Conservation (phyloP, 2,797 vertebrate genomes). For the Bradypodion pumilum region DNA sequence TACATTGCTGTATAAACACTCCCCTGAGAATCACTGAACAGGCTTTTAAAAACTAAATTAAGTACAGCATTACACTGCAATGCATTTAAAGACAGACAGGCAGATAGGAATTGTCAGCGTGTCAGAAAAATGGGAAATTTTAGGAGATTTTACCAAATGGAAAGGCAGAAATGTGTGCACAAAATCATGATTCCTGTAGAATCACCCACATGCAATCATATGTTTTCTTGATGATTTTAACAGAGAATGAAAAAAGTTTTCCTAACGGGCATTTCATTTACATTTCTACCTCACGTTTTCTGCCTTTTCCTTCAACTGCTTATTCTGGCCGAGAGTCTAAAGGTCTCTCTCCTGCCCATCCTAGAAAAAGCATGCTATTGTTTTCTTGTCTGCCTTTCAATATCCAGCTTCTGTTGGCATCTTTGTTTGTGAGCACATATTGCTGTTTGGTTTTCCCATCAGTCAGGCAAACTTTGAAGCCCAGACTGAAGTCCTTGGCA, state of each 20-base stretch:
- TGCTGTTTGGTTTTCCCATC: constrained; percentile 35
- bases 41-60: neutral
- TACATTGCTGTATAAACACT: neutral
- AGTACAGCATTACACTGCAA: neutral
- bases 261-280: constrained; percentile 32
- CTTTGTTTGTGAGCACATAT: constrained; percentile 15
- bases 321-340: neutral
- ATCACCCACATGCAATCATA: neutral
- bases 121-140: neutral
- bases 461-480: constrained; percentile 19
- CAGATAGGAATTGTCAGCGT: neutral
- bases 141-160: neutral
- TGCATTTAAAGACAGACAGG: neutral
- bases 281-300: constrained; percentile 9
- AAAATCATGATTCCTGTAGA: neutral
- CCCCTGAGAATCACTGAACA: neutral
- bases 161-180: neutral
- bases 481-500: constrained; percentile 32
- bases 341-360: constrained; percentile 31
- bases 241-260: neutral
- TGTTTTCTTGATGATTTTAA: constrained; percentile 6
- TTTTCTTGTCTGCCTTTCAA: constrained; percentile 23
- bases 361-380: constrained; percentile 18
- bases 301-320: constrained; percentile 15
- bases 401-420: constrained; percentile 26